Evolutionary conservation across 1,140 invertebrate species (phyloP), one percentile per base, ranked within the genome.

Genomic region (Drosophila cardini): DNA sequence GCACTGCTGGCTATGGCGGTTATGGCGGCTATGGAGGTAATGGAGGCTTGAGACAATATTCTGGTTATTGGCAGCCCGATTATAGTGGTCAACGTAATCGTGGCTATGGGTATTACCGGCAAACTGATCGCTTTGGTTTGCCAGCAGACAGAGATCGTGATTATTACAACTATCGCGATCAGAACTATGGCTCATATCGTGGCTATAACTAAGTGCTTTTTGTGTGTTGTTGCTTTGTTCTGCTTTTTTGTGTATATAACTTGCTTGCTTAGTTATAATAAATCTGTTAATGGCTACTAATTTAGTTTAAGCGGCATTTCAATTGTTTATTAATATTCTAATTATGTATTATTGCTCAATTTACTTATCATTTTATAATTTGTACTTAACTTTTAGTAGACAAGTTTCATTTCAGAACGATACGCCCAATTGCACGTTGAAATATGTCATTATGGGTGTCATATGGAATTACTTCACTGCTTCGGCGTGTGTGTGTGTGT

Each of bases 21-120:
- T 92, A 92, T 21, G 92, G 92, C 5, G 92, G 92, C 15, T 92
- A 92, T 26, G 89, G 91, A 82, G 92, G 92, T 90, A 92, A 92
- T 90, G 92, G 92, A 36, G 92, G 92, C 40, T 78, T 93, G 7
- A 72, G 70, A 38, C 91, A 92, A 43, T 93, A 93, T 71, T 91
- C 80, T 34, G 92, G 92, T 9, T 93, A 93, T 75, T 91, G 86
- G 80, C 86, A 90, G 79, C 89, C 89, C 11, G 77, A 84, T 34
- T 92, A 92, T 53, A 73, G 60, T 26, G 92, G 92, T 0, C 87
- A 91, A 40, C 70, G 90, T 9, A 91, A 93, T 81, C 77, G 91
- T 2, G 91, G 91, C 21, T 92, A 83, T 67, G 91, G 91, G 40
- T 92, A 92, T 56, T 92, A 90, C 42, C 36, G 65, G 21, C 62